Evolutionary conservation across 2,888 invertebrate species (phyloP).

Genomic region (Orthonevra nobilis): DNA sequence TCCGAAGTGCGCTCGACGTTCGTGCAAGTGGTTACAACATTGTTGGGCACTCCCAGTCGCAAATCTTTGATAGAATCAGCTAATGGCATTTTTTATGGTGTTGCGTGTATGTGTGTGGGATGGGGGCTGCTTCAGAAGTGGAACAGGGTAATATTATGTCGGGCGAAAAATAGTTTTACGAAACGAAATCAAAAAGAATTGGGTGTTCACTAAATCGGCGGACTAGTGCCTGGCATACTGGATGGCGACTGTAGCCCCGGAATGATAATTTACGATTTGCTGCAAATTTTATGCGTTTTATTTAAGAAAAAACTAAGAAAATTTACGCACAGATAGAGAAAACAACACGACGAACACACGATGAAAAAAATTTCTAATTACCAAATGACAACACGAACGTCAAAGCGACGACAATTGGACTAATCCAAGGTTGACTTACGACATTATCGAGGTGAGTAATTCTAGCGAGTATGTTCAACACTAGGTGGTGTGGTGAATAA

Average conservation of each 20-base stretch:
- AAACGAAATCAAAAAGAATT: constrained; percentile 46
- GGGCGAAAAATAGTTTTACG: constrained; percentile 28
- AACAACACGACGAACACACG: constrained; percentile 60
- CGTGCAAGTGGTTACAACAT: constrained; percentile 58
- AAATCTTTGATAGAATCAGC: constrained; percentile 79
- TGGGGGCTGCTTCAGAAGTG: constrained; percentile 28
- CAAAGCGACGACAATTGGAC: constrained; percentile 26
- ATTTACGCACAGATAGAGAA: constrained; percentile 64
- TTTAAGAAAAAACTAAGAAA: constrained; percentile 50
- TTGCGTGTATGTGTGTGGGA: constrained; percentile 55
- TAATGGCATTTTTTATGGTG: constrained; percentile 76
- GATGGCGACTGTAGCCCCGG: constrained; percentile 19
- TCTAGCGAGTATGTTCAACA: constrained; percentile 36
- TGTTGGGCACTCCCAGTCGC: constrained; percentile 74
- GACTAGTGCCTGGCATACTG: constrained; percentile 58
- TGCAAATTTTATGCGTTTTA: constrained; percentile 31
- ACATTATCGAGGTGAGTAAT: not conserved
- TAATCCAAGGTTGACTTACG: constrained; percentile 29
- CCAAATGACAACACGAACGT: constrained; percentile 53
- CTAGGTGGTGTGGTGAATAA: constrained; percentile 3
- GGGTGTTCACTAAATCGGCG: constrained; percentile 21
- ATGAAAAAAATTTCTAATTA: constrained; percentile 54
- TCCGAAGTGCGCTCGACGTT: constrained; percentile 51
- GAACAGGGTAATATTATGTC: constrained; percentile 16
- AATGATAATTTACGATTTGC: constrained; percentile 40